phyloP scores from a whole-genome alignment of 2,888 invertebrate genomes.

The Volucella bombylans region DNA sequence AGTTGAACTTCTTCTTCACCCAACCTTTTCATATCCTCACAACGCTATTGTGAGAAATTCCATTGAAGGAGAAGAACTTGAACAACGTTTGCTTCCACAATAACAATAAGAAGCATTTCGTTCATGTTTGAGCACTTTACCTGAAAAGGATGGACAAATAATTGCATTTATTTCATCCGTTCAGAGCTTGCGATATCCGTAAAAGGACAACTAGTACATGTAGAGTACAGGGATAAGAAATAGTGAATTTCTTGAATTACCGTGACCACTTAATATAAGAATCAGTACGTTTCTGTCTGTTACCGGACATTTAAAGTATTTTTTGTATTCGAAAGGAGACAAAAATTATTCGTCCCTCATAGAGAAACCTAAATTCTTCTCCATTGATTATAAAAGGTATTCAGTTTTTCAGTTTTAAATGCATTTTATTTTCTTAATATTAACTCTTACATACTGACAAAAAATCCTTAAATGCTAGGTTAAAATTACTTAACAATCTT shows the following conservation, averaged over 20 bases:
- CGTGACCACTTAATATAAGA: background rate
- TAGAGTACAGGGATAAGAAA: background rate
- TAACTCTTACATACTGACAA: too few relatives aligned
- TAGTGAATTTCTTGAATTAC: conserved; percentile 1
- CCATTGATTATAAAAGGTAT: too few relatives aligned
- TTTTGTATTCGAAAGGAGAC: too few relatives aligned
- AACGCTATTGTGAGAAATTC: conserved; percentile 19
- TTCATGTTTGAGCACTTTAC: conserved; percentile 30
- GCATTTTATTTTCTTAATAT: too few relatives aligned
- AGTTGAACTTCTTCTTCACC: background rate
- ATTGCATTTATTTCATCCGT: conserved; percentile 37
- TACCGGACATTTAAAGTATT: too few relatives aligned
- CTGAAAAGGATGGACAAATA: conserved; percentile 41
- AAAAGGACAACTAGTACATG: background rate
- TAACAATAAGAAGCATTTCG: conserved; percentile 17
- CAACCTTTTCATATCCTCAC: conserved; percentile 14
- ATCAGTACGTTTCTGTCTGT: too few relatives aligned
- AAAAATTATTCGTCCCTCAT: too few relatives aligned
- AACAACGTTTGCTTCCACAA: conserved; percentile 27
- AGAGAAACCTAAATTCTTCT: too few relatives aligned
- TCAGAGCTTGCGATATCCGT: conserved; percentile 7
- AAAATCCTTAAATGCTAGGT: too few relatives aligned
- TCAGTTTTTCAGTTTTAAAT: too few relatives aligned
- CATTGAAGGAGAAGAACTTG: conserved; percentile 24
- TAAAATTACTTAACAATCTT: too few relatives aligned